phyloP scores from a whole-genome alignment of 1,140 invertebrate species.

The Diuraphis noxia region DNA sequence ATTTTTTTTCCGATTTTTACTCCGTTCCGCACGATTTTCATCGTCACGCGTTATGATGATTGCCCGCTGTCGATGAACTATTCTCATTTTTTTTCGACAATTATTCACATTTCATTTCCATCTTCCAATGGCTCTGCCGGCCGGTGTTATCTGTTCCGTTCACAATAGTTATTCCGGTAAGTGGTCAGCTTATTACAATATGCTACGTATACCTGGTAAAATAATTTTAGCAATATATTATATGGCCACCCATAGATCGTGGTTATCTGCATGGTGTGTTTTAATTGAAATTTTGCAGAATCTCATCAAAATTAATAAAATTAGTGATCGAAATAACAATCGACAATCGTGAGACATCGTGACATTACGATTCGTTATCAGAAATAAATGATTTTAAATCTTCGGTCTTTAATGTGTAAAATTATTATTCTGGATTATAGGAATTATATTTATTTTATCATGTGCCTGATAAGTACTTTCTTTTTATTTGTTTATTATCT shows the following conservation, averaged over 20 bases:
- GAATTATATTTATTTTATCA: neutral
- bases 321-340: too few relatives aligned
- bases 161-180: conserved; percentile 22
- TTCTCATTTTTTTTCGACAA: neutral
- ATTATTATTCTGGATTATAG: neutral
- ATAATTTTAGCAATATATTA: too few relatives aligned
- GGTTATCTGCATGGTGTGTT: too few relatives aligned
- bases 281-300: too few relatives aligned
- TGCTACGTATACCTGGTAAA: too few relatives aligned
- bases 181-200: neutral
- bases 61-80: neutral
- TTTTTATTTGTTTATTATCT: too few relatives aligned
- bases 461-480: too few relatives aligned
- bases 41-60: neutral
- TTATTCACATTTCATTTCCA: too few relatives aligned
- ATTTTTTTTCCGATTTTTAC: neutral
- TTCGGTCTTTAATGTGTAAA: neutral
- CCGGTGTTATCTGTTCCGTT: neutral
- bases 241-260: too few relatives aligned
- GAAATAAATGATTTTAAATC: neutral
- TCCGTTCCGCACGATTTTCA: neutral
- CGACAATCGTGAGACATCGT: too few relatives aligned
- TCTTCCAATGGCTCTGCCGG: conserved; percentile 1
- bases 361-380: neutral
- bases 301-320: too few relatives aligned